Evolutionary conservation across 2,888 invertebrate genomes (phyloP), one percentile per base, ranked within the genome.

Genomic region (Pseudococcus longispinus): DNA sequence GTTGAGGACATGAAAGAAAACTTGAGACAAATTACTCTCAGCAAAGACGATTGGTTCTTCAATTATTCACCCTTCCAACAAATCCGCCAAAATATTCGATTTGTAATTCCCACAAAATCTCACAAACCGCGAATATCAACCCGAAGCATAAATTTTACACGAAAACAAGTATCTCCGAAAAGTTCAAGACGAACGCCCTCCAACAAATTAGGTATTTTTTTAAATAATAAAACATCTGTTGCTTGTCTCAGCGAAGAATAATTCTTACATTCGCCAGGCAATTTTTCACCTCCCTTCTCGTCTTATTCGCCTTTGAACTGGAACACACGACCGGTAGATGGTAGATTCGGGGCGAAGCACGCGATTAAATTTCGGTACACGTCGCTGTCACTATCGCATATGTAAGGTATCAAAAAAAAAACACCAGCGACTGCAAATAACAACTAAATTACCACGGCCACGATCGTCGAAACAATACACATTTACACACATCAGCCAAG

Each of bases 161-260:
- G 60, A 55, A 55, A 46, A 46, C 3, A 0, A 60, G 23, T 9
- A 23, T 8, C 9, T 60, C 9, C 23, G 5, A 1, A 60, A n/a
- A n/a, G n/a, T 20, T 60, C 23, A 60, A 60, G 9, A 60, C 60
- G 60, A 23, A 60, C 51, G 60, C 60, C 23, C 13, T 11, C 11
- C 60, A 11, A 60, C 23, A 20, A 60, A 60, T 8, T 13, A 11
- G 15, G 13, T 23, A 60, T 23, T 60, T 60, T 60, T 60, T 60
- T 60, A 60, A 55, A 60, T 60, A 60, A 60, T 60, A 60, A 60
- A 60, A 60, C 60, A 60, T 60, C 60, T 60, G 60, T 60, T 55
- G 55, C 15, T 60, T 23, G 60, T 4, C 9, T 6, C 9, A 60
- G 23, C 23, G 60, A 60, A n/a, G 60, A 60, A 23, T 60, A 23